Evolutionary conservation across 2,797 vertebrate genomes (phyloP), one percentile per base, ranked within the genome.

Genomic region (Buceros bicornis): DNA sequence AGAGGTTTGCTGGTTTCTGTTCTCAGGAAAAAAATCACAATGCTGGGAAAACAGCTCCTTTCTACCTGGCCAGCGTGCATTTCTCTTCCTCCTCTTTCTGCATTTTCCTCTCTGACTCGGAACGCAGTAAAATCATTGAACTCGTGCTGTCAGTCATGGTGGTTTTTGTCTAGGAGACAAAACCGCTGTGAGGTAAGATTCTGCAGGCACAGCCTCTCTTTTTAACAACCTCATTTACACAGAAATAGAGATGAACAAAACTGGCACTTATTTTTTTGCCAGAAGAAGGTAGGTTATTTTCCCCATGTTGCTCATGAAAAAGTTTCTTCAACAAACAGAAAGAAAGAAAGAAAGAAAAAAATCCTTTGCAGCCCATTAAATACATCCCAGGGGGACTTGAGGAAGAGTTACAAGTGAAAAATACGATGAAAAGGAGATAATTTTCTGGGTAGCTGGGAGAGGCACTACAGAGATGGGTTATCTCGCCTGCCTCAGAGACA

Each of bases 181-280:
- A 67, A 50, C n/a, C 65, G 50, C 47, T 67, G 11, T 67, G 47
- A 51, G 67, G 85, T 47, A 73, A 86, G 77, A 31, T 81, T 79
- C 65, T 31, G 80, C 82, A 53, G 80, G 81, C 81, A 72, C 58
- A 42, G 65, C 13, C 21, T 62, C 56, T 89, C 84, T 72, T 64
- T 40, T 76, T 31, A 89, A 79, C 62, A 69, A 58, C 12, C 42
- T 64, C 66, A 42, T 93, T 85, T 74, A 42, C 74, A 21, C 87
- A 77, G 86, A 79, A 91, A 53, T 37, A 74, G 66, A 89, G 66
- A 56, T 65, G 84, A 87, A 26, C 47, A 51, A 60, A 94, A 29
- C 40, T 8, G 20, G n/a, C 48, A 16, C 70, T 86, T 80, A 60
- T 74, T 77, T 81, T 78, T 47, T 47, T 58, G 67, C 20, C 42